Base-by-base conservation (phyloP, 1,140 invertebrate species). In the Drosophila teissieri region DNA sequence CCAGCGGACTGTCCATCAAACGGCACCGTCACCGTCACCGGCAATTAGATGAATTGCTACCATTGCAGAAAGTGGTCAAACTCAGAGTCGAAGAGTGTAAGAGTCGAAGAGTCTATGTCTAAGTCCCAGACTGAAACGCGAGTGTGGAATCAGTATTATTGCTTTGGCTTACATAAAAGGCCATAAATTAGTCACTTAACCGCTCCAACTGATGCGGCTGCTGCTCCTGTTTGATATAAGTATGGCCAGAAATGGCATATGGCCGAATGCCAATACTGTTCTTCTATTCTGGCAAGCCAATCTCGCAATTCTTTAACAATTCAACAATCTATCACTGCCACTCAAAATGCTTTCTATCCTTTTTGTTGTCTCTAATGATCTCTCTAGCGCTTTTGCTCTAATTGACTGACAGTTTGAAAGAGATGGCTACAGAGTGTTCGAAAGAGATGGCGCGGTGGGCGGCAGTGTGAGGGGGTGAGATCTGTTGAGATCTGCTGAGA, bases 121-220 rank as follows among this genome's bases (percentile, higher is more conserved):
- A 15, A 31, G 54, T 45, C 44, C 36, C 10, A 37, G 57, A 40
- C 22, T 46, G 12, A 40, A 34, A 67, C 56, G 53, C 67, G 68
- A 57, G 65, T 72, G 46, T 74, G 72, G 68, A 49, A 72, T 72
- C 73, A 75, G 61, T 76, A 76, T 78, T 78, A 78, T 78, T 78
- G 75, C 67, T 73, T 78, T 78, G 76, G 79, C 79, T 62, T 64
- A 76, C 83, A 88, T 89, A 88, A 88, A 88, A 89, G 83, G 83
- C 84, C 84, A 88, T 88, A 88, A 88, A 88, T 88, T 88, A 89
- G 84, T 89, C 83, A 88, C 79, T 88, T 83, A 89, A 89, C 64
- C 68, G 65, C 64, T 69, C 27, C 64, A 19, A 76, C 51, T 68
- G 83, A 48, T 49, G 40, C 62, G 56, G 63, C 80, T 76, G 75